Evolutionary conservation across 35 echinoderm and acorn worm species (phyloP).

Genomic region (Ophioderma brevispina): DNA sequence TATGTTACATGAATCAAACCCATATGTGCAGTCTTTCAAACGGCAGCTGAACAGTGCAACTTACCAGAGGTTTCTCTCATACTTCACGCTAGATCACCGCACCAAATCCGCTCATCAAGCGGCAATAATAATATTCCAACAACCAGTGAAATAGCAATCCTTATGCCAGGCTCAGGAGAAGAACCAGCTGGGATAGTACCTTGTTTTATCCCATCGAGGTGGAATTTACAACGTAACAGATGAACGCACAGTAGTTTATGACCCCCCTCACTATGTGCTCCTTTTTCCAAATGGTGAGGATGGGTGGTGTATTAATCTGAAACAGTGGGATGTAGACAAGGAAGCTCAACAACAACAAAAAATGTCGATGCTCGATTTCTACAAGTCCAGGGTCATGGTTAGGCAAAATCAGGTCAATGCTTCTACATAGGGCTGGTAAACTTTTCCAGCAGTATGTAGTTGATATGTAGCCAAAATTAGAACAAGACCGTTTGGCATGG

Average conservation of each 20-base stretch:
- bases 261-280: slow-evolving; percentile 33
- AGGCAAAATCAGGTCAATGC: slow-evolving; percentile 1
- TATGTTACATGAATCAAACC: background rate
- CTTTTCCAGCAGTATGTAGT: slow-evolving; percentile 42
- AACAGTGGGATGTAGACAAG: background rate
- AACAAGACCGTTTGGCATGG: slow-evolving; percentile 4
- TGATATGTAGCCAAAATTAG: slow-evolving; percentile 46
- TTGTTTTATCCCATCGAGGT: background rate
- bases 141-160: slow-evolving; percentile 18
- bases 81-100: slow-evolving; percentile 1
- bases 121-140: slow-evolving; percentile 27
- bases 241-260: slow-evolving; percentile 23
- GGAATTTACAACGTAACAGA: background rate
- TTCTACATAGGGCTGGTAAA: background rate
- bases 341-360: background rate
- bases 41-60: background rate
- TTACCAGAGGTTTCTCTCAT: background rate
- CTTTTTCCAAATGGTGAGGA: slow-evolving; percentile 17
- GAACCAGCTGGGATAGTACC: slow-evolving; percentile 5
- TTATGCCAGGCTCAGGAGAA: background rate
- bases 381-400: background rate
- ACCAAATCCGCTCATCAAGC: background rate
- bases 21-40: slow-evolving; percentile 18
- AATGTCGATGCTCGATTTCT: too few relatives aligned
- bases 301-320: slow-evolving; percentile 7